Conservation (phyloP, 2,113 vertebrate species). For the Peromyscus maniculatus region DNA sequence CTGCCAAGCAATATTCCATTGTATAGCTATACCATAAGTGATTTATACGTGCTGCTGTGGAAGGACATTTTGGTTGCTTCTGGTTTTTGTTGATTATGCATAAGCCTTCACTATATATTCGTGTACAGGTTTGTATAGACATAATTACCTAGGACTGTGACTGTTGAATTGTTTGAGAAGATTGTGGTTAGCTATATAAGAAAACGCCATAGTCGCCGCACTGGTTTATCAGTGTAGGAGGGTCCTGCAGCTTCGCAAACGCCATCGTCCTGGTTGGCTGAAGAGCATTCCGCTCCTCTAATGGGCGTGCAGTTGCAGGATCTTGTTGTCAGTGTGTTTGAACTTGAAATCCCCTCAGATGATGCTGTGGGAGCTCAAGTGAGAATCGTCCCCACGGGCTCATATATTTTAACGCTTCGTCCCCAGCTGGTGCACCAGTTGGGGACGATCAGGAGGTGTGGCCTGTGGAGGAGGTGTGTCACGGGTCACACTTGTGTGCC, state of each 20-base stretch:
- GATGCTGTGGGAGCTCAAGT: not conserved
- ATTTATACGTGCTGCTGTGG: not conserved
- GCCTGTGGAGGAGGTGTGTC: not conserved
- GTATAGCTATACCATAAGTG: not conserved
- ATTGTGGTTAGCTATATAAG: not conserved
- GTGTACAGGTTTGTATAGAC: not conserved
- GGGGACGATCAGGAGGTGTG: not conserved
- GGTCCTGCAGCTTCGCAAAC: not conserved
- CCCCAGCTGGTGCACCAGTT: not conserved
- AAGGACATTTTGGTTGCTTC: conserved; percentile 10
- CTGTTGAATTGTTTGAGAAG: not conserved
- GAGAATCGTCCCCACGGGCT: not conserved
- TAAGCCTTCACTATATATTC: not conserved
- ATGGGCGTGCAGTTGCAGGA: not conserved
- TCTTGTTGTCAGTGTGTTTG: conserved; percentile 16
- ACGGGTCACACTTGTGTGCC: not conserved
- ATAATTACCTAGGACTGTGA: not conserved
- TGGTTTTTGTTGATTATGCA: conserved; percentile 2
- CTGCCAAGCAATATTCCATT: not conserved
- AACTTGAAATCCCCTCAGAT: conserved; percentile 11
- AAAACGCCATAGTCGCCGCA: not conserved
- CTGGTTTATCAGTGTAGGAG: not conserved
- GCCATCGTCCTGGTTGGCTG: not conserved
- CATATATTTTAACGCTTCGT: not conserved
- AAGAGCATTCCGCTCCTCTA: not conserved